A percentile compares a stretch with the other conserved stretches of the same genome.
Conservation (phyloP, 2,797 vertebrate genomes). For the Morelia viridis region DNA sequence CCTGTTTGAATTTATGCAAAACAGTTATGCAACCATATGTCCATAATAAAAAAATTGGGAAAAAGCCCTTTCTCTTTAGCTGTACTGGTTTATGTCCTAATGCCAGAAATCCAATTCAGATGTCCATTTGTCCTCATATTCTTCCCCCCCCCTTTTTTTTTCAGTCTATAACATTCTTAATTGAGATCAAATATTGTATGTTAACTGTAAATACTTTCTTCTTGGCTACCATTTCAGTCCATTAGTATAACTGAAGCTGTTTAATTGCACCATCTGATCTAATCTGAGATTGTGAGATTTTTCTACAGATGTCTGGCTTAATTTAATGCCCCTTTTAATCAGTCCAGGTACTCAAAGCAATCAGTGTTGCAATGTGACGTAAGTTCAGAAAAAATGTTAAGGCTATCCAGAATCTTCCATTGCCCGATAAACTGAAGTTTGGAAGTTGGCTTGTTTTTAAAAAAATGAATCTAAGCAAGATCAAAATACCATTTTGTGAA, state of each 20-base stretch:
- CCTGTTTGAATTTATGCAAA: constrained; percentile 67
- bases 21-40: constrained; percentile 70
- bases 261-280: background rate
- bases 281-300: background rate
- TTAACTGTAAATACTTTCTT: constrained; percentile 6
- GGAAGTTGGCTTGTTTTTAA: background rate
- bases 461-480: background rate
- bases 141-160: background rate
- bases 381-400: constrained; percentile 26
- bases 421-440: background rate
- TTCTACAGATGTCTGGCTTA: constrained; percentile 19
- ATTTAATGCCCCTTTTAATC: background rate
- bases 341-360: constrained; percentile 32
- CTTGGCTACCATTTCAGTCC: constrained; percentile 15
- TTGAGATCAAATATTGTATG: constrained; percentile 29
- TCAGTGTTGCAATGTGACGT: background rate
- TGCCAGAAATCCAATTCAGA: background rate
- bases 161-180: constrained; percentile 29
- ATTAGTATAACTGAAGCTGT: background rate
- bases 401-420: constrained; percentile 18
- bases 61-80: constrained; percentile 33
- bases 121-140: constrained; percentile 6
- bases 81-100: constrained; percentile 16
- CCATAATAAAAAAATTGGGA: constrained; percentile 50
- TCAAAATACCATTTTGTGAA: background rate